Conservation (phyloP, 2,888 invertebrate genomes). For the Odiellus spinosus region DNA sequence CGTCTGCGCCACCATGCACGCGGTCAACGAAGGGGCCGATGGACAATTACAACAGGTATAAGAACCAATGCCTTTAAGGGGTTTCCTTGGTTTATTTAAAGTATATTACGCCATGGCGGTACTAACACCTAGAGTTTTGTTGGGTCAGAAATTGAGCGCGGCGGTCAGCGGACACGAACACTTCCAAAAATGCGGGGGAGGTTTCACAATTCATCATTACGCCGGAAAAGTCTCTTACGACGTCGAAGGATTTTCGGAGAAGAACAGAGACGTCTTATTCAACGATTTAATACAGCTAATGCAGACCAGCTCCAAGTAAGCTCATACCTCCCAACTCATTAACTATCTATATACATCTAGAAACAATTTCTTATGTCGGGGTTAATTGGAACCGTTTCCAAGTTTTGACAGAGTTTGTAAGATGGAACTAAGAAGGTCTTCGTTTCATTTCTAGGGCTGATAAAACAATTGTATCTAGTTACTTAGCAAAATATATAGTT, state of each 20-base stretch:
- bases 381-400: too few relatives aligned
- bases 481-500: too few relatives aligned
- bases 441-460: too few relatives aligned
- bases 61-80: too few relatives aligned
- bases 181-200: conserved; percentile 38
- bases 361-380: too few relatives aligned
- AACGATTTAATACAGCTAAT: conserved; percentile 47
- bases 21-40: conserved; percentile 46
- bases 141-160: conserved; percentile 40
- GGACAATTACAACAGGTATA: conserved; percentile 28
- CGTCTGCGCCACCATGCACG: conserved; percentile 50
- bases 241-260: conserved; percentile 48
- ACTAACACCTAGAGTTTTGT: too few relatives aligned
- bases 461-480: too few relatives aligned
- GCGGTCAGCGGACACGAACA: conserved; percentile 41
- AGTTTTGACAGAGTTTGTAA: too few relatives aligned
- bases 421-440: too few relatives aligned
- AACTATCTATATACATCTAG: neutral
- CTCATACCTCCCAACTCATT: conserved; percentile 1
- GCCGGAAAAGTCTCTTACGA: conserved; percentile 47
- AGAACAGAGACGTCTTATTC: conserved; percentile 48
- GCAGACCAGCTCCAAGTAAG: conserved; percentile 44
- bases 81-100: too few relatives aligned
- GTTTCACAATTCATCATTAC: conserved; percentile 47
- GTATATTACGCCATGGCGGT: too few relatives aligned